Evolutionary conservation across 1,140 invertebrate genomes (phyloP).

Genomic region (Nasonia vitripennis): DNA sequence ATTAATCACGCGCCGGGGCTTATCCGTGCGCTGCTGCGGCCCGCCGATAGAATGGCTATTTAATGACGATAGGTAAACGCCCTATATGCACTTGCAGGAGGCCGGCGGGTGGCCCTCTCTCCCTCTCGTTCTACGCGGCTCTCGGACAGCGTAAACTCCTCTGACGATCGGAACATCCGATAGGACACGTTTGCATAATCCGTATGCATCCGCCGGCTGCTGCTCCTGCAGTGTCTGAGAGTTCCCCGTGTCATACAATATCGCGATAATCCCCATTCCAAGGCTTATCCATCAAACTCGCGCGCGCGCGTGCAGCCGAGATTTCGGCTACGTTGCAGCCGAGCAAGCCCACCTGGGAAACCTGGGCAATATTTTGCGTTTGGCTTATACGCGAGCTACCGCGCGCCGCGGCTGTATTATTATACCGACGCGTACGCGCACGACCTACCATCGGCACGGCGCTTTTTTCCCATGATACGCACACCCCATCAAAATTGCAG

Average conservation of each 20-base stretch:
- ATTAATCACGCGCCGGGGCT: background rate
- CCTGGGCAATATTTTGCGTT: no score
- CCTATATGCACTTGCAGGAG: background rate
- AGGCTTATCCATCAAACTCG: background rate
- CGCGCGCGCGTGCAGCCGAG: background rate
- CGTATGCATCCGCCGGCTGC: background rate
- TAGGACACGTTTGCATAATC: conserved; percentile 3
- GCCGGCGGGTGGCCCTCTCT: no score
- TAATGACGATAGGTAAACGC: background rate
- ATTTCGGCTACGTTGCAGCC: background rate
- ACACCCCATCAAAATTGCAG: no score
- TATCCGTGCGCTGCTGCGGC: background rate
- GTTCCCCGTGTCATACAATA: background rate
- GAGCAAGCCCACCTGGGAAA: background rate
- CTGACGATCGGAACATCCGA: background rate
- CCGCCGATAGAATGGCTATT: background rate
- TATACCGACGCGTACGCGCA: no score
- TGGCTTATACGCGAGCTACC: no score
- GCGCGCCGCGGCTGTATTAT: no score
- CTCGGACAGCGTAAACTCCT: background rate
- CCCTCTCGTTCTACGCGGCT: background rate
- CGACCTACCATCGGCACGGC: no score
- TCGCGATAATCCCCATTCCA: background rate
- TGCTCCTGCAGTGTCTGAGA: background rate
- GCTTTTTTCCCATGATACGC: no score